These are phyloP conservation scores for Eristalis arbustorum DNA, from an alignment of 2,888 invertebrate genomes.

Conservation along the genomic window DNA sequence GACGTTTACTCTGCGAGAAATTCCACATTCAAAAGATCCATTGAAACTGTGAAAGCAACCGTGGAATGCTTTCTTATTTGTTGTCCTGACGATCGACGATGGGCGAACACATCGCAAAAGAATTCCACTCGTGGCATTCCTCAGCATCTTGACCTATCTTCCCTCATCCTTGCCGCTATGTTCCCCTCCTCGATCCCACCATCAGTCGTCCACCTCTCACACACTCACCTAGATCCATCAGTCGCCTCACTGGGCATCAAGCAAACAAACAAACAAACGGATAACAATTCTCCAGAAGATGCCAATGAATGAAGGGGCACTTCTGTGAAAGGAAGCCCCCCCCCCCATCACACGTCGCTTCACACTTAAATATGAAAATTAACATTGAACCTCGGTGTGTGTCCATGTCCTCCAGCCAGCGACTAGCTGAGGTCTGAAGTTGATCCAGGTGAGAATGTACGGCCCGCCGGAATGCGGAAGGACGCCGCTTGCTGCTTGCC, in stretches of 20 bases:
- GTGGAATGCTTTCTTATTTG: no score
- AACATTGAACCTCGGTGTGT: conserved; percentile 45
- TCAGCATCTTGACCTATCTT: no score
- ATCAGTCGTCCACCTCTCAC: no score
- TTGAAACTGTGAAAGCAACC: no score
- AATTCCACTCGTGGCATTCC: no score
- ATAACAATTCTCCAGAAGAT: neutral
- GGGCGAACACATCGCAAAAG: no score
- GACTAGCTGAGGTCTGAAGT: conserved; percentile 11
- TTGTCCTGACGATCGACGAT: no score
- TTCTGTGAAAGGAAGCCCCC: neutral
- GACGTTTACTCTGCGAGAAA: no score
- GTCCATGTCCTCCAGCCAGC: conserved; percentile 29
- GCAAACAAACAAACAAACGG: neutral
- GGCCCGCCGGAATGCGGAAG: neutral
- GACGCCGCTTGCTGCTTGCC: neutral
- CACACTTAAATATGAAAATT: conserved; percentile 68
- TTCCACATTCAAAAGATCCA: no score
- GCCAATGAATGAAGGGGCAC: neutral
- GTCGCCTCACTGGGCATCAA: neutral
- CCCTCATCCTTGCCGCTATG: no score
- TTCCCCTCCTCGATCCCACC: no score
- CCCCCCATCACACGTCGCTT: conserved; percentile 1
- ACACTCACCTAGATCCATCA: neutral
- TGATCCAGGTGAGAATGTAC: neutral